A percentile compares a stretch with the other conserved stretches of the same genome.
These are phyloP conservation scores for Apostichopus californicus DNA, from an alignment of 35 echinoderm and acorn worm species.

Conservation along the genomic window DNA sequence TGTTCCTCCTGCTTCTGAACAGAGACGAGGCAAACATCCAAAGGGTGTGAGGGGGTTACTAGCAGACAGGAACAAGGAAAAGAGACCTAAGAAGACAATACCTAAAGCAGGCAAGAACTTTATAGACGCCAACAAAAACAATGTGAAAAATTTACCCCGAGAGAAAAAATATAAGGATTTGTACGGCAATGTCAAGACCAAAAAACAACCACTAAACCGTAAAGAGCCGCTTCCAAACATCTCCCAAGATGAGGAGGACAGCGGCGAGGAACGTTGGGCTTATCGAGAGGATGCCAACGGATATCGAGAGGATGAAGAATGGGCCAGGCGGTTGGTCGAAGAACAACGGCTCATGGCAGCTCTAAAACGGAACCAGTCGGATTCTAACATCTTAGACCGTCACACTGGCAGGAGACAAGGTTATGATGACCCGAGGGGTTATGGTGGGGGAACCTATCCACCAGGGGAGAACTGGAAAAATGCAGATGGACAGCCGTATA, in stretches of 20 bases:
- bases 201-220: constrained; percentile 68
- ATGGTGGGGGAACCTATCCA: not conserved
- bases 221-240: constrained; percentile 82
- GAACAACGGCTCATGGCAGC: constrained; percentile 63
- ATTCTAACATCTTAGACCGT: constrained; percentile 63
- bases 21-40: constrained; percentile 23
- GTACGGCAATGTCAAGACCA: constrained; percentile 44
- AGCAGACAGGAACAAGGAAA: constrained; percentile 6
- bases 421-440: not conserved
- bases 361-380: constrained; percentile 75
- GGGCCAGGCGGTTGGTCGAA: constrained; percentile 60
- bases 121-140: constrained; percentile 80
- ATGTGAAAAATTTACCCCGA: constrained; percentile 36
- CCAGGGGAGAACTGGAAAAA: not conserved
- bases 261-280: not conserved
- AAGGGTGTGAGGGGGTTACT: constrained; percentile 24
- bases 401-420: constrained; percentile 36
- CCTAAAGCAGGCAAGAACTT: constrained; percentile 71
- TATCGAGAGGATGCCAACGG: constrained; percentile 31
- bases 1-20: not conserved
- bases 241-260: constrained; percentile 58
- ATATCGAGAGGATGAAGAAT: constrained; percentile 52
- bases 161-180: constrained; percentile 44
- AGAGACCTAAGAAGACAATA: not conserved
- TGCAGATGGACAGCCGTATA: constrained; percentile 48